Evolutionary conservation across 2,888 invertebrate species (phyloP).

Genomic region (Dicyrtomina minuta): DNA sequence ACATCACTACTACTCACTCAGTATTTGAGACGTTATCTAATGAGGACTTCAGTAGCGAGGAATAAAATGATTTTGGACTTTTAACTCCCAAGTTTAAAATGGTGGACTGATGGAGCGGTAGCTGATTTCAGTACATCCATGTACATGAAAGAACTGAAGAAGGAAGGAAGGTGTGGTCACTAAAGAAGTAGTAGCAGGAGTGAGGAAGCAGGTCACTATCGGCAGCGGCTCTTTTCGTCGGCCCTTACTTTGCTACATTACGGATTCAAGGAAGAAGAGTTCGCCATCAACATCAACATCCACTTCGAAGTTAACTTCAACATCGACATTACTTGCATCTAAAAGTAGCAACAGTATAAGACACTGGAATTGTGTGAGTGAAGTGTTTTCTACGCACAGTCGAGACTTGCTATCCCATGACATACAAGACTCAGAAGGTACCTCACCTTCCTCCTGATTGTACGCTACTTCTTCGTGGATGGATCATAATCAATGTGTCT

Average conservation of each 20-base stretch:
- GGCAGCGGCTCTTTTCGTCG: slow-evolving; percentile 20
- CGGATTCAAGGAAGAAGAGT: slow-evolving; percentile 12
- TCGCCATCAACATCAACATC: neutral
- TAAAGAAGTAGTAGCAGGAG: slow-evolving; percentile 10
- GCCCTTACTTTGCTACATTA: slow-evolving; percentile 9
- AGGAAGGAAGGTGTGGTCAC: slow-evolving; percentile 26
- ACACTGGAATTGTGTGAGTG: slow-evolving; percentile 8
- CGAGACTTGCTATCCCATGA: too few relatives aligned
- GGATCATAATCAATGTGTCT: too few relatives aligned
- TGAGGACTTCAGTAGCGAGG: slow-evolving; percentile 24
- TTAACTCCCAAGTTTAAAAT: slow-evolving; percentile 7
- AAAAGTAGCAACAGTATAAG: neutral
- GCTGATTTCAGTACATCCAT: neutral
- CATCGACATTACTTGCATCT: slow-evolving; percentile 11
- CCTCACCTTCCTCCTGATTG: too few relatives aligned
- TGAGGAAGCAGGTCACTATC: slow-evolving; percentile 27
- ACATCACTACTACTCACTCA: too few relatives aligned
- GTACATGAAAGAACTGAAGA: neutral
- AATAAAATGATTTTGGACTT: slow-evolving; percentile 13
- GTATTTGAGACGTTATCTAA: slow-evolving; percentile 18
- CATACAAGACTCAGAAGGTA: too few relatives aligned
- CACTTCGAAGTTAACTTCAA: too few relatives aligned
- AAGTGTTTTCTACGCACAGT: too few relatives aligned
- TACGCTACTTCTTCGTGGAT: too few relatives aligned
- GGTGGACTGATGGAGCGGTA: neutral